Evolutionary conservation across 2,797 vertebrate species (phyloP).

Genomic region (Sebastes itinus): DNA sequence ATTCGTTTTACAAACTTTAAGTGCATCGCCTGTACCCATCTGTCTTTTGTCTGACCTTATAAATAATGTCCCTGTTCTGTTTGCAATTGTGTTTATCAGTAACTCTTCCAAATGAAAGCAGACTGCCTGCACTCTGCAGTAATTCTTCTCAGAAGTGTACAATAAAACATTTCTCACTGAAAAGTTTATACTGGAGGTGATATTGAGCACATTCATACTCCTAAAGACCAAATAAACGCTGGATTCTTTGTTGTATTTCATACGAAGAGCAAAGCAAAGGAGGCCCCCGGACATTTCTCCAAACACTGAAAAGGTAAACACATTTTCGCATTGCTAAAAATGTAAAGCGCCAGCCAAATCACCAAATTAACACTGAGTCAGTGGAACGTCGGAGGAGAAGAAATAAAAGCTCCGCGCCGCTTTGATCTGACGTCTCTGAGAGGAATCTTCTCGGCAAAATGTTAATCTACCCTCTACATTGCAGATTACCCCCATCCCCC

Average conservation of each 20-base stretch:
- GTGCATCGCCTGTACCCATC: not conserved
- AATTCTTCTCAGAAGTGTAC: not conserved
- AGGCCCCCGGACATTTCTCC: slow-evolving; percentile 33
- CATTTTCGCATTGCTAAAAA: slow-evolving; percentile 32
- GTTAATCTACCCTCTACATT: slow-evolving; percentile 81
- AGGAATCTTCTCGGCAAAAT: slow-evolving; percentile 76
- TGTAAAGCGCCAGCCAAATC: slow-evolving; percentile 60
- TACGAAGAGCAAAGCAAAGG: slow-evolving; percentile 30
- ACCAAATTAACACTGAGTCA: slow-evolving; percentile 70
- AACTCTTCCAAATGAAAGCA: slow-evolving; percentile 14
- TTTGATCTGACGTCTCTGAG: slow-evolving; percentile 82
- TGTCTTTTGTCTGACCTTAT: not conserved
- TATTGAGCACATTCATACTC: slow-evolving; percentile 25
- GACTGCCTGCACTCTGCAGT: not conserved
- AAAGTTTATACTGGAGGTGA: slow-evolving; percentile 54
- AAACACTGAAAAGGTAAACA: slow-evolving; percentile 61
- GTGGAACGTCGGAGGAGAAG: slow-evolving; percentile 56
- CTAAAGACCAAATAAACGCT: slow-evolving; percentile 28
- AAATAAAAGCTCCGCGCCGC: slow-evolving; percentile 65
- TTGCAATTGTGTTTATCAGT: not conserved
- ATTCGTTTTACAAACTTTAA: not conserved
- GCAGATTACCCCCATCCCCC: slow-evolving; percentile 73
- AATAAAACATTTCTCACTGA: slow-evolving; percentile 42
- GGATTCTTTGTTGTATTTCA: slow-evolving; percentile 33
- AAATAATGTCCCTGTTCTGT: not conserved